Percentiles rank a stretch among this genome's conserved stretches.
These are phyloP conservation scores for Emydocephalus ijimae DNA, from an alignment of 2,113 vertebrate genomes.

Conservation along the genomic window DNA sequence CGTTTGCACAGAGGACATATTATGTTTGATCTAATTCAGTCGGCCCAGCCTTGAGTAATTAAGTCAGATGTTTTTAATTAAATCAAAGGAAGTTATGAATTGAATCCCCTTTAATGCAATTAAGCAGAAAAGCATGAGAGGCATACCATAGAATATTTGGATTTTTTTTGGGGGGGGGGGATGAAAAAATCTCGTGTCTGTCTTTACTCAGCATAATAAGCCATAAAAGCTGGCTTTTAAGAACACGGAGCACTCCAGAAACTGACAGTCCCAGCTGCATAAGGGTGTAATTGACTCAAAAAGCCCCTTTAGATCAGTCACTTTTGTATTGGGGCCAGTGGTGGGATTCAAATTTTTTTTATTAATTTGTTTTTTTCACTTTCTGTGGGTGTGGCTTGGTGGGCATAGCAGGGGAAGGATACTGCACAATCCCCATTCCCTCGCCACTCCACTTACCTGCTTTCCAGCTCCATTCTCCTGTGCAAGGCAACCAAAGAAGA, in stretches of 20 bases:
- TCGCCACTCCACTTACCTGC: too few relatives aligned
- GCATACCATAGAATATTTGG: neutral
- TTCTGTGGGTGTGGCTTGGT: too few relatives aligned
- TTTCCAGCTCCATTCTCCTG: too few relatives aligned
- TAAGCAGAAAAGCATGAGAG: conserved; percentile 10
- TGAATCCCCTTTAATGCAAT: conserved; percentile 15
- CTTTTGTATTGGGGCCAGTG: neutral
- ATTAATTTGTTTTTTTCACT: too few relatives aligned
- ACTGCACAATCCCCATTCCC: too few relatives aligned
- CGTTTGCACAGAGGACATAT: neutral
- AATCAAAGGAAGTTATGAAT: neutral
- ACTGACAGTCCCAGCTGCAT: too few relatives aligned
- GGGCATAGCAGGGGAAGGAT: too few relatives aligned
- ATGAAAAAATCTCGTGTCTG: neutral
- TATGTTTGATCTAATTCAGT: conserved; percentile 27
- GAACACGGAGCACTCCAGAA: neutral
- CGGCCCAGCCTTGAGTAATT: conserved; percentile 4
- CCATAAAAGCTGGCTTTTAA: neutral
- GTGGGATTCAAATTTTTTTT: too few relatives aligned
- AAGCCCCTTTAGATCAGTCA: neutral
- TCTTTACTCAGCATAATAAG: neutral
- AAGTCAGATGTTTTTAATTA: conserved; percentile 9
- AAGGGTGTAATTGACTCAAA: neutral
- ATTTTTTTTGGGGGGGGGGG: neutral
- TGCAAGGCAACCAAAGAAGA: too few relatives aligned